phyloP scores from a whole-genome alignment of 2,888 invertebrate species.

The Eupeodes latifasciatus region DNA sequence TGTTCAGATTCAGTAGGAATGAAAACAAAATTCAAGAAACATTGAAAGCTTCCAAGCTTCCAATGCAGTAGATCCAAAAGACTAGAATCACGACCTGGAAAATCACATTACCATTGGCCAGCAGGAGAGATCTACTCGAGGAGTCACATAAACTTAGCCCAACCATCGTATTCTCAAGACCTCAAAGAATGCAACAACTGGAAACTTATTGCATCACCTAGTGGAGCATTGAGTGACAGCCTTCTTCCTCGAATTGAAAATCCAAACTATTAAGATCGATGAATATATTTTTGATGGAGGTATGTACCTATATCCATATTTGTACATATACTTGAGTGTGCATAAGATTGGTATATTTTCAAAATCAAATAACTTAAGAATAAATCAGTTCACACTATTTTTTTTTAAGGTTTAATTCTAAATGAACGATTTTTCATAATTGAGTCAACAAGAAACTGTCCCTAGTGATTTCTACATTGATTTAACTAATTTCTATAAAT shows the following conservation, averaged over 20 bases:
- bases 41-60: slow-evolving; percentile 17
- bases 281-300: background rate
- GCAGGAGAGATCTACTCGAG: slow-evolving; percentile 70
- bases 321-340: background rate
- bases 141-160: slow-evolving; percentile 63
- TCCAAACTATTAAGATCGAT: slow-evolving; percentile 37
- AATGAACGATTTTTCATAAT: too few species aligned
- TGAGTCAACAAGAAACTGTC: too few species aligned
- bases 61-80: slow-evolving; percentile 41
- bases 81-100: slow-evolving; percentile 40
- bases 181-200: slow-evolving; percentile 37
- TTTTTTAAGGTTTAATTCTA: too few species aligned
- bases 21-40: background rate
- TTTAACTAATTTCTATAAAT: too few species aligned
- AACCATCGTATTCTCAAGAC: slow-evolving; percentile 56
- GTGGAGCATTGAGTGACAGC: slow-evolving; percentile 53
- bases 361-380: background rate
- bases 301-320: too few species aligned
- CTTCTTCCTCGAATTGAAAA: slow-evolving; percentile 47
- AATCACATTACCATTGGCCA: slow-evolving; percentile 63
- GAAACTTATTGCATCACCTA: slow-evolving; percentile 53
- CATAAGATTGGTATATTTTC: background rate
- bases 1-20: background rate
- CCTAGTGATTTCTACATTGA: too few species aligned
- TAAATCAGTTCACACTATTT: background rate